phyloP scores from a whole-genome alignment of 2,797 vertebrate genomes.

The Sebastes variabilis region DNA sequence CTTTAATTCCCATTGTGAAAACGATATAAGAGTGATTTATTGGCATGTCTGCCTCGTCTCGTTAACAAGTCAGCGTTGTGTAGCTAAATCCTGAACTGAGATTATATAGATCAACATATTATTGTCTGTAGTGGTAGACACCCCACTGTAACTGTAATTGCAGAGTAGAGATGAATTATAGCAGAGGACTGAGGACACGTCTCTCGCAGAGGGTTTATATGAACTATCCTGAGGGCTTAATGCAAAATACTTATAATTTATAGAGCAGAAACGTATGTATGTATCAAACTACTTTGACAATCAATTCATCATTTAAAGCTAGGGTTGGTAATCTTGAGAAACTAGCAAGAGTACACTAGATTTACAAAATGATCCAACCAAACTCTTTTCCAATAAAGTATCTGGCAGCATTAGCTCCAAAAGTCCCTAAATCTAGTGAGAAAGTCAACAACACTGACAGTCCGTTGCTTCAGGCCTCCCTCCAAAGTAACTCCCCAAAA shows the following conservation, averaged over 20 bases:
- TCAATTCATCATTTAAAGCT: not conserved
- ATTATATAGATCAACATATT: not conserved
- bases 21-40: slow-evolving; percentile 14
- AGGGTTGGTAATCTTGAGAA: not conserved
- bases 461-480: no score
- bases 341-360: not conserved
- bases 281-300: not conserved
- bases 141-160: slow-evolving; percentile 6
- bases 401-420: not conserved
- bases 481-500: no score
- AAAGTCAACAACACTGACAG: not conserved
- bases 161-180: slow-evolving; percentile 8
- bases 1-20: slow-evolving; percentile 25
- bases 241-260: not conserved
- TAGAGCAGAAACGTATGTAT: not conserved
- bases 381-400: not conserved
- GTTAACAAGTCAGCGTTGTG: slow-evolving; percentile 5
- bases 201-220: not conserved
- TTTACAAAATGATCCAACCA: not conserved
- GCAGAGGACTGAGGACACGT: not conserved
- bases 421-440: not conserved
- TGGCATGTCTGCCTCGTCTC: not conserved
- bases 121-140: slow-evolving; percentile 13
- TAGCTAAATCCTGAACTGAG: not conserved
- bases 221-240: not conserved